Evolutionary conservation across 2,113 vertebrate species (phyloP).

Genomic region (Sturnus vulgaris): DNA sequence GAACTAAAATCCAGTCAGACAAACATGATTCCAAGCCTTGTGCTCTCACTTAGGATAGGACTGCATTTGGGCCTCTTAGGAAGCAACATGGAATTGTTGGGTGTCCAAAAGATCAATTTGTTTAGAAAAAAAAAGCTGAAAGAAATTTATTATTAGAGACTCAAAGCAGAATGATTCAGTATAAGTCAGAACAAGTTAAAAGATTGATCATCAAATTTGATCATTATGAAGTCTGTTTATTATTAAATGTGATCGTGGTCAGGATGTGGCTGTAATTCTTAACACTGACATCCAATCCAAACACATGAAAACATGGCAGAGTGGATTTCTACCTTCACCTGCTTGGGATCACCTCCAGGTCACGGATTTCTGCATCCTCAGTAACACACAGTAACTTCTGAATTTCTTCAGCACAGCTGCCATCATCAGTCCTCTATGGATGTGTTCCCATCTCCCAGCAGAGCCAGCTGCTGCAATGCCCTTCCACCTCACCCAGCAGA

Average conservation of each 20-base stretch:
- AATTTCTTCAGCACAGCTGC: background rate
- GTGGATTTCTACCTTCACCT: background rate
- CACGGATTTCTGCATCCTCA: background rate
- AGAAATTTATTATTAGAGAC: background rate
- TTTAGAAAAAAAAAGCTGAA: background rate
- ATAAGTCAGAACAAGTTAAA: background rate
- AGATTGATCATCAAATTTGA: background rate
- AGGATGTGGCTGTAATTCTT: background rate
- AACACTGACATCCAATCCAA: background rate
- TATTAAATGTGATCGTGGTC: background rate
- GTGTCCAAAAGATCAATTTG: background rate
- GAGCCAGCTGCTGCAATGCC: background rate
- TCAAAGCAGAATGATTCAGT: background rate
- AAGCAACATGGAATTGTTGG: background rate
- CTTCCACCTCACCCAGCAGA: background rate
- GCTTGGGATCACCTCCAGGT: background rate
- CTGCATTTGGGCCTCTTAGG: background rate
- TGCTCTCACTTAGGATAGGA: background rate
- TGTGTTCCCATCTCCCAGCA: background rate
- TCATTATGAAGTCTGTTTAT: background rate
- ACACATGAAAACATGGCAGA: background rate
- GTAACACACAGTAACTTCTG: background rate
- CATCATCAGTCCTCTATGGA: background rate
- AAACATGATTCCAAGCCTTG: background rate
- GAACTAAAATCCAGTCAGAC: constrained; percentile 13